phyloP scores from a whole-genome alignment of 2,888 invertebrate genomes.

The Blastobasis lacticolella region DNA sequence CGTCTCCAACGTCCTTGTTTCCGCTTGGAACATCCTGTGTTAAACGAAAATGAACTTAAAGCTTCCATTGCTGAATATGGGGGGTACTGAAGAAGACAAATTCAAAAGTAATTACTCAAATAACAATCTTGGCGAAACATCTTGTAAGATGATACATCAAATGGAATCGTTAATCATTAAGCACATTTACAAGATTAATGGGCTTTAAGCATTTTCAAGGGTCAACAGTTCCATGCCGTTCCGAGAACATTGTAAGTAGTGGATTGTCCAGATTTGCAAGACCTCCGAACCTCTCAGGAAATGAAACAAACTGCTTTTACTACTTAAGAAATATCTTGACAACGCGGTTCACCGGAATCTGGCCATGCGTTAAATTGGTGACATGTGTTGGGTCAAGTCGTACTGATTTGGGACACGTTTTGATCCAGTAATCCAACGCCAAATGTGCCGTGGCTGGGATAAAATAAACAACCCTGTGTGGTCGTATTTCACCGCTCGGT shows the following conservation, averaged over 20 bases:
- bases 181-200: conserved; percentile 37
- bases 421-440: conserved; percentile 21
- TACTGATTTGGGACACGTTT: conserved; percentile 12
- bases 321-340: no score
- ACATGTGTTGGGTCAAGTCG: conserved; percentile 10
- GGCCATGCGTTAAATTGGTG: neutral
- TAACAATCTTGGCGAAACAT: conserved; percentile 19
- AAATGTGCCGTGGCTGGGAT: conserved; percentile 25
- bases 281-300: no score
- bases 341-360: neutral
- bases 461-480: conserved; percentile 35
- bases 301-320: no score
- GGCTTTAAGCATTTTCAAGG: conserved; percentile 23
- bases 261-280: neutral
- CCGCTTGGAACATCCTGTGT: no score
- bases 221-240: conserved; percentile 30
- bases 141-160: conserved; percentile 31
- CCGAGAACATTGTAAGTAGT: conserved; percentile 20
- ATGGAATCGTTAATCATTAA: conserved; percentile 26
- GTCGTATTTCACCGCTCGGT: conserved; percentile 7
- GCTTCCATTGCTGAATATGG: no score
- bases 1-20: neutral
- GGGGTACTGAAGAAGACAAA: neutral
- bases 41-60: no score
- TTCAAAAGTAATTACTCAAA: conserved; percentile 14